phyloP scores from a whole-genome alignment of 2,888 invertebrate species.

The Ectemnius continuus region DNA sequence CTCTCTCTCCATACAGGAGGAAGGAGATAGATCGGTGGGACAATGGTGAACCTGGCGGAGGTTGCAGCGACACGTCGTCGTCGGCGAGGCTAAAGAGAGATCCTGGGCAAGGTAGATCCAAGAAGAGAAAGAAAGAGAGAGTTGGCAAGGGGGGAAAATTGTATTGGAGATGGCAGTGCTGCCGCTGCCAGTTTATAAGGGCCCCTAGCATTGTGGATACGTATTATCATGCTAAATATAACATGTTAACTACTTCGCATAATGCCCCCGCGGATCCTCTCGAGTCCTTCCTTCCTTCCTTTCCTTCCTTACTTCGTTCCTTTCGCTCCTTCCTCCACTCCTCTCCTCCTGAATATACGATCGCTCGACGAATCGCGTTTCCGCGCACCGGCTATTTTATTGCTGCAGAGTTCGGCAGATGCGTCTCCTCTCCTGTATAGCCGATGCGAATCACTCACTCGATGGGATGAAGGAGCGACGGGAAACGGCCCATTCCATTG shows the following conservation, averaged over 20 bases:
- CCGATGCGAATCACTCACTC: constrained; percentile 10
- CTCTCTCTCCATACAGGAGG: constrained; percentile 24
- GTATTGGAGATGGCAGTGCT: constrained; percentile 32
- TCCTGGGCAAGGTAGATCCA: constrained; percentile 31
- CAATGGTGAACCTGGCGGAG: constrained; percentile 41
- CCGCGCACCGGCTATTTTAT: constrained; percentile 59
- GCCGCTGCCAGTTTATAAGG: constrained; percentile 77
- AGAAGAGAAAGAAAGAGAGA: constrained; percentile 28
- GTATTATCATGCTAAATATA: constrained; percentile 78
- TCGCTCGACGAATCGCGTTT: constrained; percentile 60
- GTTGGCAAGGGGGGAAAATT: constrained; percentile 31
- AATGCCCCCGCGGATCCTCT: constrained; percentile 63
- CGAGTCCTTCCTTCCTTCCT: constrained; percentile 24
- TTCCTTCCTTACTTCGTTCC: too few species aligned
- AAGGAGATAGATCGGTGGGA: constrained; percentile 17
- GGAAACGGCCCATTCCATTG: too few species aligned
- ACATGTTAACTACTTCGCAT: constrained; percentile 85
- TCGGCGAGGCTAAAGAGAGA: constrained; percentile 35
- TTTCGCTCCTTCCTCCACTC: too few species aligned
- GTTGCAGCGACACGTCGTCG: constrained; percentile 38
- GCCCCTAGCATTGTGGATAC: constrained; percentile 74
- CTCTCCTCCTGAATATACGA: constrained; percentile 46
- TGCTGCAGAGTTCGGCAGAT: constrained; percentile 56
- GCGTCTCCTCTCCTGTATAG: constrained; percentile 29
- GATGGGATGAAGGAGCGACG: background rate